These are phyloP conservation scores for Gastrophysa polygoni DNA, from an alignment of 2,888 invertebrate genomes.

Conservation along the genomic window DNA sequence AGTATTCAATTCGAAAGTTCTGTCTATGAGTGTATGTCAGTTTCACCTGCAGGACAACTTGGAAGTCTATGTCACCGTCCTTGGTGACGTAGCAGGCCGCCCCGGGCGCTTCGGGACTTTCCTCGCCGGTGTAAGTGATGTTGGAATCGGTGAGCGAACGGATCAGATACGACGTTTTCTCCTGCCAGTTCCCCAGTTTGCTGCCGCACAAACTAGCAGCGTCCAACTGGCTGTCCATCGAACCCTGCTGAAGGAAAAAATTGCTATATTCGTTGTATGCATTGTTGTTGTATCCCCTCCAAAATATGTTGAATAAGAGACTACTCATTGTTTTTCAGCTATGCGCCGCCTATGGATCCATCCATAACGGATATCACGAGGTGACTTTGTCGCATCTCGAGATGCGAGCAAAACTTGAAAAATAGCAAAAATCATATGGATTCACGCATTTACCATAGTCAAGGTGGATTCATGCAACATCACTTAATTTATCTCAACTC, in stretches of 20 bases:
- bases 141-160: constrained; percentile 92
- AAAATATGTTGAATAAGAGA: too few species aligned
- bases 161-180: constrained; percentile 71
- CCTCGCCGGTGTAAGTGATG: constrained; percentile 85
- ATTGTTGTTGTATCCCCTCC: too few species aligned
- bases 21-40: background rate
- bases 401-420: too few species aligned
- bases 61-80: constrained; percentile 92
- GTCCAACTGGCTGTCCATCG: constrained; percentile 84
- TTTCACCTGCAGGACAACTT: constrained; percentile 80
- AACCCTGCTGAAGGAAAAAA: constrained; percentile 69
- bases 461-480: too few species aligned
- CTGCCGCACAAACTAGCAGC: constrained; percentile 66
- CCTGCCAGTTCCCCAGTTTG: constrained; percentile 67
- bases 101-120: constrained; percentile 86
- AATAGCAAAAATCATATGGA: too few species aligned
- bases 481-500: too few species aligned
- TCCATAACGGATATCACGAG: too few species aligned
- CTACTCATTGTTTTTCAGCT: too few species aligned
- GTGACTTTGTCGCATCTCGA: too few species aligned
- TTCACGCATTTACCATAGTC: too few species aligned
- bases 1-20: background rate
- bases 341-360: too few species aligned
- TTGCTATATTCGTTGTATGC: too few species aligned
- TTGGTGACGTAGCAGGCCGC: constrained; percentile 91